Base-by-base conservation (phyloP, 2,113 vertebrate species). In the Typhlomys cinereus region DNA sequence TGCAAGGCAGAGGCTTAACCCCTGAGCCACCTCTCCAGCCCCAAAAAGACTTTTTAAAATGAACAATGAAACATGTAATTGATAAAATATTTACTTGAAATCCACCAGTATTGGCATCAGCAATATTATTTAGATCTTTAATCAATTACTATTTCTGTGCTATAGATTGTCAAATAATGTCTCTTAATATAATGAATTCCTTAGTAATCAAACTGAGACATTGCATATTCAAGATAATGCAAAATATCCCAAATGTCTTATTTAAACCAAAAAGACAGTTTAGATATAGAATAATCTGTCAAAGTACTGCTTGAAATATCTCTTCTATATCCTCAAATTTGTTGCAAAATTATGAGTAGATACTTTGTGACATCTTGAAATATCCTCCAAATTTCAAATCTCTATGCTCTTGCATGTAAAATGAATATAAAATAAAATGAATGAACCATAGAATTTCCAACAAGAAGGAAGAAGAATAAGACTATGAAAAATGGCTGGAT, bases 261-360 rank as follows among this genome's bases (percentile, higher is more conserved):
- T 52, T 75, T 79, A 86, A 82, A 67, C 70, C 11, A 23, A 75
- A 25, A 39, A 81, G 44, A 88, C 2, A 59, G 5, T 59, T 71
- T 81, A 27, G 4, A 7, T 50, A 66, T 13, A 62, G 54, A 70
- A 82, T 75, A 82, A 46, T 39, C 48, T 89, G 41, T 44, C 61
- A 59, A 69, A 88, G 88, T 88, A 57, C 4, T 57, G 62, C 82
- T 85, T 95, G 23, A 79, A 82, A 74, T 88, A 27, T 64, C 21
- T 4, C 8, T 25, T 71, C 17, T 76, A 36, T 79, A 93, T 31
- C 9, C 52, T 34, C n/a, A 79, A 86, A 84, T 84, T 62, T 80
- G n/a, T 76, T 89, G 31, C 39, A 86, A 82, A 95, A 88, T 66
- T 81, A 14, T 27, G 36, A 86, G 29, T 61, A 82, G 13, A 78